phyloP scores from a whole-genome alignment of 2,113 vertebrate genomes.

The Mastomys natalensis region DNA sequence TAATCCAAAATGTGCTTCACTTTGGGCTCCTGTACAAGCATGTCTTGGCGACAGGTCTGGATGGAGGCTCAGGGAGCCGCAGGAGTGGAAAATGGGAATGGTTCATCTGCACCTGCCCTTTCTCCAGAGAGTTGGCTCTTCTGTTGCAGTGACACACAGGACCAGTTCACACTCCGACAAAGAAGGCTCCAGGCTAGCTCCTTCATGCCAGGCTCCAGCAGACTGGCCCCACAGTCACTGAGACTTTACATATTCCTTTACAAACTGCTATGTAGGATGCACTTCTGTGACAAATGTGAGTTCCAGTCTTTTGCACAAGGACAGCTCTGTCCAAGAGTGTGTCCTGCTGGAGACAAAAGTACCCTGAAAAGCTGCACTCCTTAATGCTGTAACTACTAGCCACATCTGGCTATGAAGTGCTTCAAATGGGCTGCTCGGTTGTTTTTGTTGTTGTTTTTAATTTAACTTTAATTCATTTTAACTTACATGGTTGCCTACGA shows the following conservation, averaged over 20 bases:
- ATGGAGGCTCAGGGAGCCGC: constrained; percentile 83
- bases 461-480: constrained; percentile 45
- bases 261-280: background rate
- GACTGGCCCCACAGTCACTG: background rate
- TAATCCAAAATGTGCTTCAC: constrained; percentile 76
- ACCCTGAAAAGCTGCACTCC: background rate
- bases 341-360: background rate
- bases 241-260: background rate
- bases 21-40: constrained; percentile 78
- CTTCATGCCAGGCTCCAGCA: background rate
- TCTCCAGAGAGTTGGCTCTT: constrained; percentile 80
- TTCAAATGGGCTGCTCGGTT: background rate
- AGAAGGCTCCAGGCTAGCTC: background rate
- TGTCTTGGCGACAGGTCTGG: constrained; percentile 79
- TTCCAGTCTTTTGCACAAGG: background rate
- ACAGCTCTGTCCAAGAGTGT: background rate
- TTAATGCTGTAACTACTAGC: background rate
- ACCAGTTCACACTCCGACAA: background rate
- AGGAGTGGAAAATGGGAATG: constrained; percentile 89
- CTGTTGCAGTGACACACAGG: constrained; percentile 55
- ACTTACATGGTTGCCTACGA: constrained; percentile 2
- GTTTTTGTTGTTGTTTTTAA: background rate
- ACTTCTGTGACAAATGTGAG: background rate
- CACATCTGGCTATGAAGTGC: background rate
- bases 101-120: constrained; percentile 86